phyloP scores from a whole-genome alignment of 2,888 invertebrate genomes.

The Ophion ventricosus region DNA sequence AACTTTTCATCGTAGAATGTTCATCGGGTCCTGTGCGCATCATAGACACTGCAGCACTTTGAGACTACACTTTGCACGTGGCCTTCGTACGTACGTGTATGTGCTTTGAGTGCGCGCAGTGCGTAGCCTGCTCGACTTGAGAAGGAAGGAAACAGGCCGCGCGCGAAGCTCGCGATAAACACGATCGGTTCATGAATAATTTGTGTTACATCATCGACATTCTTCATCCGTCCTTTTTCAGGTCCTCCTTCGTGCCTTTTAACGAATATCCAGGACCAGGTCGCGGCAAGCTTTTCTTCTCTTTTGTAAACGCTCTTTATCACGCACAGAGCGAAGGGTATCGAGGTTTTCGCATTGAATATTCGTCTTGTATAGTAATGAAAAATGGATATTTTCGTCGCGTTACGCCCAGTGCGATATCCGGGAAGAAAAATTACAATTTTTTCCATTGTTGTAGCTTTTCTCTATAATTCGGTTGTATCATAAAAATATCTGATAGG shows the following conservation, averaged over 20 bases:
- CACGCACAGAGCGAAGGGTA: constrained; percentile 11
- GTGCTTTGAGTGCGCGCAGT: background rate
- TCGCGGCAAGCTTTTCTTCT: background rate
- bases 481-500: no score
- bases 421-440: background rate
- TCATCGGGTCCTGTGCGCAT: constrained; percentile 40
- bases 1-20: constrained; percentile 38
- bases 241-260: background rate
- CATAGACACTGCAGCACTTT: constrained; percentile 17
- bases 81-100: background rate
- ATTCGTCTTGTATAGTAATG: constrained; percentile 4
- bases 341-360: background rate
- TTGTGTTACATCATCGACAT: constrained; percentile 55
- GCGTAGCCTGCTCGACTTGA: constrained; percentile 43
- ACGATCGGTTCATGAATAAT: constrained; percentile 55
- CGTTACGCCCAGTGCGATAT: background rate
- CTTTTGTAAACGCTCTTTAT: constrained; percentile 15
- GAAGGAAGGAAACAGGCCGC: constrained; percentile 12
- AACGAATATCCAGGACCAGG: background rate
- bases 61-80: constrained; percentile 3
- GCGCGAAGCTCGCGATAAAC: constrained; percentile 42
- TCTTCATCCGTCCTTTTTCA: constrained; percentile 31
- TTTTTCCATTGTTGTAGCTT: background rate
- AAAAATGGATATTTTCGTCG: constrained; percentile 18
- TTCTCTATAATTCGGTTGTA: no score